Evolutionary conservation across 1,140 invertebrate genomes (phyloP).

Genomic region (Pentalonia nigronervosa): DNA sequence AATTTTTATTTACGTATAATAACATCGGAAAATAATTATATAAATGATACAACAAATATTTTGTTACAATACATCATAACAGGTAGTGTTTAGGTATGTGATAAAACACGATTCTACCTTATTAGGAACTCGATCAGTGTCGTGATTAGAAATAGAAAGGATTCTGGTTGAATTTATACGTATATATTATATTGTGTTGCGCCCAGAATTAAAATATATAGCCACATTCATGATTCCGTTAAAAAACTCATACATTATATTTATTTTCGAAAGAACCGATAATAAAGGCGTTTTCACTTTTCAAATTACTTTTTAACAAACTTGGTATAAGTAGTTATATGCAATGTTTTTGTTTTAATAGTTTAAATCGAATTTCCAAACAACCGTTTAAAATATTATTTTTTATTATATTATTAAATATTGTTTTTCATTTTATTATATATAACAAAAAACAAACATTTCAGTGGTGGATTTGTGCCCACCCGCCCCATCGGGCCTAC

Average conservation of each 20-base stretch:
- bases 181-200: not conserved
- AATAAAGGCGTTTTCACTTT: not conserved
- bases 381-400: not conserved
- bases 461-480: not conserved
- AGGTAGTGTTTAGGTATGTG: not conserved
- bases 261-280: not conserved
- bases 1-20: not conserved
- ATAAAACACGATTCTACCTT: not conserved
- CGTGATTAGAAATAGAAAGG: not conserved
- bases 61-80: not conserved
- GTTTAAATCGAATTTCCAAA: not conserved
- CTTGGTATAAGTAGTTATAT: not conserved
- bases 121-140: not conserved
- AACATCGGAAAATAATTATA: not conserved
- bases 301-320: not conserved
- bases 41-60: not conserved
- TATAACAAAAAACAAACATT: not conserved
- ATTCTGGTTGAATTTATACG: not conserved
- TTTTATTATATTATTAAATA: not conserved
- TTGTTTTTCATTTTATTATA: not conserved
- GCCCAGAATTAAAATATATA: not conserved
- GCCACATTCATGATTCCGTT: not conserved
- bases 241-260: not conserved
- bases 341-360: conserved; percentile 12
- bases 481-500: not conserved